Conservation (phyloP, 2,797 vertebrate genomes). For the Distichodus sexfasciatus region DNA sequence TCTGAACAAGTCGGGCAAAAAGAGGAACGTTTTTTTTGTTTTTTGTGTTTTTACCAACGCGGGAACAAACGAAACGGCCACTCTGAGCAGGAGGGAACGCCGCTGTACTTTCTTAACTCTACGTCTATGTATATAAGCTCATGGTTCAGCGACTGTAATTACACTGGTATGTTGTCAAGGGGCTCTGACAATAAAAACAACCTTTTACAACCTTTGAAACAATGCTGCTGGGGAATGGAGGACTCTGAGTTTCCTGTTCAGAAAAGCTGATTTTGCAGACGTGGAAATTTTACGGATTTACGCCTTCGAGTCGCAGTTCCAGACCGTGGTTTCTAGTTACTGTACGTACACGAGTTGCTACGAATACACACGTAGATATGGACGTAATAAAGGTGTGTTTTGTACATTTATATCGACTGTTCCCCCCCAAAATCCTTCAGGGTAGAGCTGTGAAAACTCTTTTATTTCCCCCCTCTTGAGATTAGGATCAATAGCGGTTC, state of each 20-base stretch:
- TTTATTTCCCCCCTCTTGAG: too few relatives aligned
- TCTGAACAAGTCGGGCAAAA: slow-evolving; percentile 11
- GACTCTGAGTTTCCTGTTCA: slow-evolving; percentile 48
- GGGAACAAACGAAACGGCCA: slow-evolving; percentile 4
- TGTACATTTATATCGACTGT: slow-evolving; percentile 40
- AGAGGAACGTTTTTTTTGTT: too few relatives aligned
- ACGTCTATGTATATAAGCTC: slow-evolving; percentile 70
- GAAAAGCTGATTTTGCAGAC: too few relatives aligned
- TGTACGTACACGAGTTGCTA: slow-evolving; percentile 37
- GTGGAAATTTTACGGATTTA: too few relatives aligned
- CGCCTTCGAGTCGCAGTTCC: too few relatives aligned
- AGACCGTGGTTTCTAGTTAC: too few relatives aligned
- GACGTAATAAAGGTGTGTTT: slow-evolving; percentile 49
- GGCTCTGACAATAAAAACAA: slow-evolving; percentile 38
- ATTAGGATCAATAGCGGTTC: too few relatives aligned
- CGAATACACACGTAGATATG: slow-evolving; percentile 51
- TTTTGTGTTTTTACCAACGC: too few relatives aligned
- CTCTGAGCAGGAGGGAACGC: slow-evolving; percentile 21
- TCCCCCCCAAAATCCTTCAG: slow-evolving; percentile 13
- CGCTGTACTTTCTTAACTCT: slow-evolving; percentile 62
- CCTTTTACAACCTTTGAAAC: slow-evolving; percentile 50
- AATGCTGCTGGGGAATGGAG: slow-evolving; percentile 59
- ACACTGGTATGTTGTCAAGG: slow-evolving; percentile 63
- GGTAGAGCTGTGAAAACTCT: slow-evolving; percentile 13
- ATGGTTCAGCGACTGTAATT: slow-evolving; percentile 58